phyloP scores from a whole-genome alignment of 2,797 vertebrate species.

The Aphelocoma californica region DNA sequence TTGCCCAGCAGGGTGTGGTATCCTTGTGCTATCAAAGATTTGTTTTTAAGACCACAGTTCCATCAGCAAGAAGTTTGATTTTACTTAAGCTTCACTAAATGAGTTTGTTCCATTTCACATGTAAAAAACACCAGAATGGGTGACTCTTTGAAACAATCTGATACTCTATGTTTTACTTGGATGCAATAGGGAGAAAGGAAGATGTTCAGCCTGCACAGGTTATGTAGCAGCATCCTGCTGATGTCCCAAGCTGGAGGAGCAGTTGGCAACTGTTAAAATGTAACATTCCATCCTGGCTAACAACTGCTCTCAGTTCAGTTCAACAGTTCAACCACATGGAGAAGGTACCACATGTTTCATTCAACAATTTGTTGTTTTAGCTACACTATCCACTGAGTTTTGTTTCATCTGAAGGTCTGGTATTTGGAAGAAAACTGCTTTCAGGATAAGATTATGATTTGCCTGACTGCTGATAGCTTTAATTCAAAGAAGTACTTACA shows the following conservation, averaged over 20 bases:
- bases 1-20: background rate
- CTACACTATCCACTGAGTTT: constrained; percentile 16
- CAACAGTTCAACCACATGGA: constrained; percentile 56
- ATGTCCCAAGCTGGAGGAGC: constrained; percentile 62
- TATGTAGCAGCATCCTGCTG: constrained; percentile 53
- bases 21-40: background rate
- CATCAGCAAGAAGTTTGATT: background rate
- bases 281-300: constrained; percentile 64
- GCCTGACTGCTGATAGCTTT: constrained; percentile 40
- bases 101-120: background rate
- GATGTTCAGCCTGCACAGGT: background rate
- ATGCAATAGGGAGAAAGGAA: background rate
- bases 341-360: constrained; percentile 69
- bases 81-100: background rate
- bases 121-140: background rate
- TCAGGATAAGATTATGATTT: constrained; percentile 24
- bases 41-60: background rate
- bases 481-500: background rate
- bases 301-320: constrained; percentile 64
- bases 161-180: background rate
- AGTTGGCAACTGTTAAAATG: constrained; percentile 58
- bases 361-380: background rate
- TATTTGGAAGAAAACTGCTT: background rate
- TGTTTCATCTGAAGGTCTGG: constrained; percentile 34
- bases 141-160: background rate